Evolutionary conservation across 1,140 invertebrate species (phyloP).

Genomic region (Drosophila malerkotliana): DNA sequence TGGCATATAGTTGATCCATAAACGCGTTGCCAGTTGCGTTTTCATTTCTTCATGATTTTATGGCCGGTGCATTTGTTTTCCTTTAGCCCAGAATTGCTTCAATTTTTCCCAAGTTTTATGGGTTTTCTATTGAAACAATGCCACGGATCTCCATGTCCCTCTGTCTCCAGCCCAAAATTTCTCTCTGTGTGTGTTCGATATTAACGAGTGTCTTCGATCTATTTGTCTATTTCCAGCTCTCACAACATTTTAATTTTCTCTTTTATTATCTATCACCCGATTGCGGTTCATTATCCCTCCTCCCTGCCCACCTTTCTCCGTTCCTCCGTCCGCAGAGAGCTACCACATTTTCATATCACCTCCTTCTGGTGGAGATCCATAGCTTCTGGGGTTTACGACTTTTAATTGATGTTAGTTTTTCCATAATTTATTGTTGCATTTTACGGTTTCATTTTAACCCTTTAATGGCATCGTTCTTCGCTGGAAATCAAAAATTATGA

Average conservation of each 20-base stretch:
- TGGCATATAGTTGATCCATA: conserved; percentile 43
- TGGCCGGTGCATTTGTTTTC: conserved; percentile 64
- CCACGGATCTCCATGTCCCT: conserved; percentile 15
- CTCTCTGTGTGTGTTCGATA: conserved; percentile 50
- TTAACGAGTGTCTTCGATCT: conserved; percentile 61
- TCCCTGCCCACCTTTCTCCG: background rate
- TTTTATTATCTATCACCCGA: conserved; percentile 71
- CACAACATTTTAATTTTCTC: conserved; percentile 38
- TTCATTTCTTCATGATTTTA: conserved; percentile 67
- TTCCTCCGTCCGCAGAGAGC: background rate
- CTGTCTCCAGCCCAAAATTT: conserved; percentile 9
- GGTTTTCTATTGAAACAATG: conserved; percentile 78
- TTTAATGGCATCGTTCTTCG: conserved; percentile 70
- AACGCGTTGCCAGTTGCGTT: conserved; percentile 39
- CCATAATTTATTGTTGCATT: conserved; percentile 79
- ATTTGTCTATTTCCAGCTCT: conserved; percentile 61
- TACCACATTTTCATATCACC: conserved; percentile 52
- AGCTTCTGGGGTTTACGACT: conserved; percentile 66
- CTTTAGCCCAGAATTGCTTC: conserved; percentile 66
- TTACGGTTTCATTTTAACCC: conserved; percentile 79
- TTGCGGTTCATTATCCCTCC: conserved; percentile 61
- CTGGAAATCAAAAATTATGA: conserved; percentile 76
- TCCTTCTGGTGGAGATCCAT: conserved; percentile 9
- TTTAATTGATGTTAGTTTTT: conserved; percentile 81
- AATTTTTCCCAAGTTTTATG: conserved; percentile 73